These are phyloP conservation scores for Drosophila prostipennis DNA, from an alignment of 2,888 invertebrate species.

Conservation along the genomic window DNA sequence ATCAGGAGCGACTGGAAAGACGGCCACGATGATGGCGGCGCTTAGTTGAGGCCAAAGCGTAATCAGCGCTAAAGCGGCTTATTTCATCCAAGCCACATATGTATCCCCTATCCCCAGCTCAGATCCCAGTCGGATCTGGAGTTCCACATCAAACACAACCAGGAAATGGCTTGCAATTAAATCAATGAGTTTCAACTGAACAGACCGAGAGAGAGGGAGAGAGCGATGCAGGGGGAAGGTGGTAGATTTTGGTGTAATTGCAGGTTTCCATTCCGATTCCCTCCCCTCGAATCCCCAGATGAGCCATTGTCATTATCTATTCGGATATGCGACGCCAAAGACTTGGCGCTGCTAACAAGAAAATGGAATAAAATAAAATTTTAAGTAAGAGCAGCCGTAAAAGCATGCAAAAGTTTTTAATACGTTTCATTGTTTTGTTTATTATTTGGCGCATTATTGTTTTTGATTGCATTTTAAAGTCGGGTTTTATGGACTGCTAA, in stretches of 20 bases:
- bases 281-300: slow-evolving; percentile 25
- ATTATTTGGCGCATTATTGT: slow-evolving; percentile 61
- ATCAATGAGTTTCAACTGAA: slow-evolving; percentile 77
- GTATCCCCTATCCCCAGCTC: slow-evolving; percentile 12
- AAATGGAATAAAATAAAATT: slow-evolving; percentile 15
- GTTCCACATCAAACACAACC: slow-evolving; percentile 75
- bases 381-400: slow-evolving; percentile 2
- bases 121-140: slow-evolving; percentile 37
- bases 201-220: slow-evolving; percentile 29
- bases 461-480: slow-evolving; percentile 65
- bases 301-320: slow-evolving; percentile 66
- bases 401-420: slow-evolving; percentile 42
- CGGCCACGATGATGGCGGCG: slow-evolving; percentile 56
- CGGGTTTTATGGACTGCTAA: slow-evolving; percentile 76
- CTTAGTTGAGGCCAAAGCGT: slow-evolving; percentile 71
- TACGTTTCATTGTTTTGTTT: slow-evolving; percentile 40
- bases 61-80: slow-evolving; percentile 70
- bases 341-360: slow-evolving; percentile 20
- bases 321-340: slow-evolving; percentile 30
- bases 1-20: slow-evolving; percentile 5
- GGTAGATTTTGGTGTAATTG: slow-evolving; percentile 57
- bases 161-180: slow-evolving; percentile 84
- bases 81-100: slow-evolving; percentile 62
- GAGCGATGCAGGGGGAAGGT: slow-evolving; percentile 4
- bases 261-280: slow-evolving; percentile 50